phyloP scores from a whole-genome alignment of 2,797 vertebrate genomes.

The Hyperoplus immaculatus region DNA sequence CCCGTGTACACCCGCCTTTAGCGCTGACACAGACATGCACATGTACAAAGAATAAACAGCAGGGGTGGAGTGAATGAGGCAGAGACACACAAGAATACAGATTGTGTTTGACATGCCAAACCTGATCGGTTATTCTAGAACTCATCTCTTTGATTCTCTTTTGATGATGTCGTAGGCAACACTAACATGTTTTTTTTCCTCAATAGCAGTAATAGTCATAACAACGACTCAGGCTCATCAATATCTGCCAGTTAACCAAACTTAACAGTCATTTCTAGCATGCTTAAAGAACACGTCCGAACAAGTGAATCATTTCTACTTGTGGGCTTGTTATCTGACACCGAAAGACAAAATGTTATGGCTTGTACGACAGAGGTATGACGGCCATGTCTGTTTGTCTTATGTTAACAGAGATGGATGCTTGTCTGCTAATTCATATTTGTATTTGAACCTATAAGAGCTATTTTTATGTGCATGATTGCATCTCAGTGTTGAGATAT shows the following conservation, averaged over 20 bases:
- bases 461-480: neutral
- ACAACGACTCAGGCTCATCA: neutral
- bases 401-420: neutral
- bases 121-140: neutral
- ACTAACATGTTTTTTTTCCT: neutral
- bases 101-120: slow-evolving; percentile 10
- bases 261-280: neutral
- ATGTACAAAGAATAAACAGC: slow-evolving; percentile 14
- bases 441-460: neutral
- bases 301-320: neutral
- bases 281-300: neutral
- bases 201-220: neutral
- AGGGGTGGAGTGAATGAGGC: neutral
- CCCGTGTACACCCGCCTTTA: neutral
- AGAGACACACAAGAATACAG: neutral
- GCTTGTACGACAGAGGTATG: neutral
- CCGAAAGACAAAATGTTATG: neutral
- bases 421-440: neutral
- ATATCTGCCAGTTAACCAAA: neutral
- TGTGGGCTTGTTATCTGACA: neutral
- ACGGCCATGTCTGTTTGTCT: neutral
- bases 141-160: neutral
- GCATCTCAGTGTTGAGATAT: neutral
- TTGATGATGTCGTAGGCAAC: slow-evolving; percentile 1
- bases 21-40: neutral